Evolutionary conservation across 2,113 vertebrate species (phyloP), one percentile per base, ranked within the genome.

Genomic region (Pardalotus punctatus): DNA sequence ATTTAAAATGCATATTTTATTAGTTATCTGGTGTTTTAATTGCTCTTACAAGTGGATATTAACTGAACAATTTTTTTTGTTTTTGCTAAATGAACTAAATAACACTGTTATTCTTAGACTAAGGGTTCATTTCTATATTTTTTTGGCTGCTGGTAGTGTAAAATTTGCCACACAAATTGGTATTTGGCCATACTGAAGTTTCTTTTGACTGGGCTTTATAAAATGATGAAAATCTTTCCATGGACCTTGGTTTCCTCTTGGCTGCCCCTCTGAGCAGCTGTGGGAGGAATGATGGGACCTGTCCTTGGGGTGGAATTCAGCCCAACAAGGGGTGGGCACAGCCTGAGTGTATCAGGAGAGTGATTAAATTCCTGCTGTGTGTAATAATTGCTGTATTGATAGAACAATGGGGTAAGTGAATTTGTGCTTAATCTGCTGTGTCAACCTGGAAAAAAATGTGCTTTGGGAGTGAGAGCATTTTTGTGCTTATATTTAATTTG

Each of bases 311-410:
- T 33, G 50, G 47, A 50, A 70, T 64, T 40, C 3, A 3, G 85
- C 58, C 29, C 70, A 79, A 35, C 29, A 33, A 84, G 76, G 0
- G 0, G 6, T 60, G 56, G 77, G 62, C 51, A 57, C 53, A 72
- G 73, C 35, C 81, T 8, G 35, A 76, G 29, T 43, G 2, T 45
- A 36, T 61, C 77, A 66, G 19, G 74, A 88, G 74, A 77, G 79
- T 70, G 90, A 86, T 93, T 94, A 73, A 90, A 85, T 90, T 95
- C 87, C 91, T 91, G 87, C 94, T 97, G 96, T 82, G 89, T 82
- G 20, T 65, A 87, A 69, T 95, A 95, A 95, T 94, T 94, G 86
- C 87, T 93, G 15, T 73, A 79, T 62, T 77, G 93, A 80, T 78
- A 83, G 85, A 90, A 77, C 71, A 88, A 35, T 13, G 28, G 67